Evolutionary conservation across 2,888 invertebrate genomes (phyloP).

Genomic region (Megalurothrips usitatus): DNA sequence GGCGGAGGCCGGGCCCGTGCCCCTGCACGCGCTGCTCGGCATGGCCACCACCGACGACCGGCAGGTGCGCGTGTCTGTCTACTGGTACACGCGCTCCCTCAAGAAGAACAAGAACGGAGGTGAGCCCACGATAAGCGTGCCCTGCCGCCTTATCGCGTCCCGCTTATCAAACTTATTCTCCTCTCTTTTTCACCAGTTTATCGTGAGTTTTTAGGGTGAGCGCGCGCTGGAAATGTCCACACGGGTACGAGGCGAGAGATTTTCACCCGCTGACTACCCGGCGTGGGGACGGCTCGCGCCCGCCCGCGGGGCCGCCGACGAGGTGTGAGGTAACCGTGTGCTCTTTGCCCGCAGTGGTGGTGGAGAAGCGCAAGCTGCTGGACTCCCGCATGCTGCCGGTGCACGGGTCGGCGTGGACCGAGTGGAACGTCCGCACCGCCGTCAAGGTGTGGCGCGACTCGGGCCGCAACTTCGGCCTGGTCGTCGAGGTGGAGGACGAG

Average conservation of each 20-base stretch:
- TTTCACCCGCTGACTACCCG: too few species aligned
- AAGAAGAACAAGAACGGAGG: constrained; percentile 55
- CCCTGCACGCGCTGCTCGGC: constrained; percentile 15
- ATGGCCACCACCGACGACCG: constrained; percentile 49
- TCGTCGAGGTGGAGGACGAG: constrained; percentile 58
- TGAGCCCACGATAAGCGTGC: constrained; percentile 41
- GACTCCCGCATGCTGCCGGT: constrained; percentile 50
- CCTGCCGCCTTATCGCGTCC: not conserved
- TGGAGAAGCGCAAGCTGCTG: constrained; percentile 47
- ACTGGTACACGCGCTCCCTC: constrained; percentile 54
- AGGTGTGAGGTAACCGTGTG: too few species aligned
- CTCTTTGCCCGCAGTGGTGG: constrained; percentile 43
- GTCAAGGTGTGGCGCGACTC: constrained; percentile 47
- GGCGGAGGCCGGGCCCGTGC: constrained; percentile 22
- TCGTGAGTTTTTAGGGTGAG: too few species aligned
- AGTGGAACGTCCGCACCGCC: constrained; percentile 50
- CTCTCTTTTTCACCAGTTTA: too few species aligned
- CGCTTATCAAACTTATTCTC: not conserved
- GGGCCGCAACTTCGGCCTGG: constrained; percentile 49
- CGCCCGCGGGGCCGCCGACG: too few species aligned
- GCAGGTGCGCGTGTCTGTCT: constrained; percentile 55
- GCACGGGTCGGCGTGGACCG: constrained; percentile 48
- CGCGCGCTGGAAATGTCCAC: too few species aligned
- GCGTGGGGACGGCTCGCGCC: too few species aligned
- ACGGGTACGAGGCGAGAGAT: too few species aligned